Percentiles rank a stretch among this genome's conserved stretches.
phyloP scores from a whole-genome alignment of 2,888 invertebrate genomes.

The Phanerotoma sp. region DNA sequence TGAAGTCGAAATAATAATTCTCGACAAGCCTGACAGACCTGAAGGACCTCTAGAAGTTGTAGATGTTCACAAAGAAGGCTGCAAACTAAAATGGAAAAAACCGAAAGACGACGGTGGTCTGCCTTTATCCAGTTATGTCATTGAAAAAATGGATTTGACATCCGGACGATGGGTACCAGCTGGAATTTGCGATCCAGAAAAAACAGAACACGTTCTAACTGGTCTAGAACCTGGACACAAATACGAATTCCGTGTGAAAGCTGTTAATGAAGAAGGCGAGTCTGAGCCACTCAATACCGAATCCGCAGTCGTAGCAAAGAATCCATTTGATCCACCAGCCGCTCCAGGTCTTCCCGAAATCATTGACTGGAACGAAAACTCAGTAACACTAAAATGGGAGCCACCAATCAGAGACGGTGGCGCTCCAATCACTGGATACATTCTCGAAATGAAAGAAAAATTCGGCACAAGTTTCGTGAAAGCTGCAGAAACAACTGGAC shows the following conservation, averaged over 20 bases:
- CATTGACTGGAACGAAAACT: conserved; percentile 88
- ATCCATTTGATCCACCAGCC: conserved; percentile 90
- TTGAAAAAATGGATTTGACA: conserved; percentile 92
- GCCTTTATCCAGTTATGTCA: conserved; percentile 84
- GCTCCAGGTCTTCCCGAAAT: conserved; percentile 90
- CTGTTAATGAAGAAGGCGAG: conserved; percentile 95
- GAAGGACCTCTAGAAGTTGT: conserved; percentile 90
- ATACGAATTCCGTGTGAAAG: conserved; percentile 97
- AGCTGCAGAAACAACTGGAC: conserved; percentile 81
- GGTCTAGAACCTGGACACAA: conserved; percentile 94
- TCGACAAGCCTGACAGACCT: conserved; percentile 84
- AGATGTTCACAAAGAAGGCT: conserved; percentile 91
- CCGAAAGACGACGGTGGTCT: conserved; percentile 96
- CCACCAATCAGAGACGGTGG: conserved; percentile 88
- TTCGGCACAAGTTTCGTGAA: conserved; percentile 82
- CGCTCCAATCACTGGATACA: conserved; percentile 90
- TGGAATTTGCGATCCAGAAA: conserved; percentile 78
- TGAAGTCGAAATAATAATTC: conserved; percentile 85
- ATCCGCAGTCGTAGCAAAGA: conserved; percentile 88
- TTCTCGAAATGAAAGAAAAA: conserved; percentile 91
- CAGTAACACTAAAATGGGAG: conserved; percentile 89
- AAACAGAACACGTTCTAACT: conserved; percentile 78
- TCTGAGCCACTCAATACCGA: conserved; percentile 94
- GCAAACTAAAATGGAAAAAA: conserved; percentile 90
- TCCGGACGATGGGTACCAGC: conserved; percentile 89